Evolutionary conservation across 2,888 invertebrate species (phyloP), one percentile per base, ranked within the genome.

Genomic region (Aphidoletes aphidimyza): DNA sequence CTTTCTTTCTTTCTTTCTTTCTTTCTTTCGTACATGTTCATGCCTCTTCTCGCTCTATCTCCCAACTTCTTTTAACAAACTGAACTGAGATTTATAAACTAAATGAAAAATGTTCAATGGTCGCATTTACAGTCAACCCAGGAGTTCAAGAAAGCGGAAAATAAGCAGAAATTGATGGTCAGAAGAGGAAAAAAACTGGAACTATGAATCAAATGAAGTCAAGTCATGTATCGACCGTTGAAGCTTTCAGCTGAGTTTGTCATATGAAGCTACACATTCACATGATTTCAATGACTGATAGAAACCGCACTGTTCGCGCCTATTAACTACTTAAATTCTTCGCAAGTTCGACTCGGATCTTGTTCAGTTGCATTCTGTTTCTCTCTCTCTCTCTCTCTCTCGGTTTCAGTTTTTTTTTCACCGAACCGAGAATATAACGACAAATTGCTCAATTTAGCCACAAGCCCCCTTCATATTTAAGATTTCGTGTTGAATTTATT

Each of bases 361-460:
- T 39, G 39, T 39, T 39, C 39, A 8, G 39, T 39, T 39, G 39
- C 11, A 39, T 8, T 39, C 11, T 39, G 6, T 39, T 11, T 39
- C 39, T 39, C 39, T 39, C 39, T 39, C 39, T 39, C 39, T 39
- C 39, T 39, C 11, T 11, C 39, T 39, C 39, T 54, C 14, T 47
- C 19, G 8, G 2, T 47, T 14, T 47, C 19, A 3, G 3, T 54
- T 69, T 30, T 11, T 30, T 26, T 69, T 69, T n/a, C 30, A 69
- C 22, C 22, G 30, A 14, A n/a, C 14, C 5, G 30, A 54, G 22
- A 5, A 5, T 5, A 11, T 11, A 47, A 5, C 34, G 69, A 69
- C 69, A 69, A 69, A 69, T 69, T 69, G 69, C 69, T 69, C 69
- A 69, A 69, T 69, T 69, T 69, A 30, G 0, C 14, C 69, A 30